Evolutionary conservation across 2,113 vertebrate genomes (phyloP).

Genomic region (Nesogale talazaci): DNA sequence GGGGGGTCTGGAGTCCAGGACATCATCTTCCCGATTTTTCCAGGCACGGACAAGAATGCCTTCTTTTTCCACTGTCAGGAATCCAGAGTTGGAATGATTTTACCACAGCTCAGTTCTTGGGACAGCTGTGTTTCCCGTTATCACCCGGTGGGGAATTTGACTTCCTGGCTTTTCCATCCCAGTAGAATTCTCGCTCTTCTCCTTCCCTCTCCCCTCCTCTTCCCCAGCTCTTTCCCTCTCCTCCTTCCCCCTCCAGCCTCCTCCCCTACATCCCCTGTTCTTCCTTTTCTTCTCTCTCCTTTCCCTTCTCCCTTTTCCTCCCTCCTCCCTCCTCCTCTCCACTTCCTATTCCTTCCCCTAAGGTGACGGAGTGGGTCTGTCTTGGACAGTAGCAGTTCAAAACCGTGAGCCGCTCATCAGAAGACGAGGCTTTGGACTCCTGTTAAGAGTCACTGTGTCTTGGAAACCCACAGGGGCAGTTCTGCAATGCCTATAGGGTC

Average conservation of each 20-base stretch:
- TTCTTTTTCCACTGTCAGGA: conserved; percentile 67
- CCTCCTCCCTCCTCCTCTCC: too few relatives aligned
- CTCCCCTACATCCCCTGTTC: too few relatives aligned
- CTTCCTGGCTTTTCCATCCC: conserved; percentile 67
- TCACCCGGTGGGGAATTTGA: conserved; percentile 65
- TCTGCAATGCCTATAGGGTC: too few relatives aligned
- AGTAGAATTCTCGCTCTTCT: not conserved
- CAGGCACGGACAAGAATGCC: conserved; percentile 19
- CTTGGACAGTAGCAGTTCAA: too few relatives aligned
- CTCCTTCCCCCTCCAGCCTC: rapidly evolving
- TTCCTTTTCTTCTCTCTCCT: too few relatives aligned
- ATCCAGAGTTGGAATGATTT: conserved; percentile 61
- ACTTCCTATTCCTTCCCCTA: not conserved
- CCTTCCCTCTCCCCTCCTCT: not conserved
- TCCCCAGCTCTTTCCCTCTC: rapidly evolving
- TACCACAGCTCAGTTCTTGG: conserved; percentile 32
- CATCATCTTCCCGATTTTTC: conserved; percentile 1
- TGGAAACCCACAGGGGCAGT: too few relatives aligned
- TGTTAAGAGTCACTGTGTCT: too few relatives aligned
- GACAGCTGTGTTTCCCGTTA: conserved; percentile 76
- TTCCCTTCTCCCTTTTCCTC: rapidly evolving
- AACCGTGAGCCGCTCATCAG: too few relatives aligned
- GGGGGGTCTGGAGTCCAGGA: not conserved
- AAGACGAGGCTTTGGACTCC: too few relatives aligned
- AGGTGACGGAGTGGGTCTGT: too few relatives aligned